Evolutionary conservation across 1,140 invertebrate species (phyloP), one percentile per base, ranked within the genome.

Genomic region (Coenobita brevimanus): DNA sequence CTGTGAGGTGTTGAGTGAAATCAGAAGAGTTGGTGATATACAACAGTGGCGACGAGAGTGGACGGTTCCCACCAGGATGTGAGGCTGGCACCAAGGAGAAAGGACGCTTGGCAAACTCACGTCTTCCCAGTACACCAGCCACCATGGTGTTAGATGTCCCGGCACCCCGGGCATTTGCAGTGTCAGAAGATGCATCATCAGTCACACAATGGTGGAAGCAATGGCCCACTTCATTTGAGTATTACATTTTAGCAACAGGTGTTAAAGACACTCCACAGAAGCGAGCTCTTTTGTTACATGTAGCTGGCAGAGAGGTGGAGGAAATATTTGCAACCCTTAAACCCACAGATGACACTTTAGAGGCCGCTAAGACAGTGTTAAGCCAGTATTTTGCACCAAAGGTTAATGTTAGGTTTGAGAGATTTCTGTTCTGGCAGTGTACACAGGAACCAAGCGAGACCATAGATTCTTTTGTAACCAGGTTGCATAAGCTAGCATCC

Each of bases 141-240:
- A 64, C 21, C 62, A 64, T 21, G 62, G 62, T 64, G 6, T 30
- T 64, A 21, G 62, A 64, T 30, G 62, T 64, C 62, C 62, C 62
- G 30, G 62, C 62, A n/a, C 62, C 62, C 3, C n/a, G 30, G 4
- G 62, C n/a, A 21, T 64, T 64, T 30, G n/a, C 3, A 21, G 62
- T 64, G 62, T 64, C 21, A 6, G 62, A 64, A 30, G 62, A 64
- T 21, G 6, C 62, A 6, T 3, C 62, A n/a, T 6, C 3, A 6
- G 62, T 64, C n/a, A 3, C 62, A 21, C 62, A 64, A 57, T n/a
- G 54, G 62, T 64, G 62, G 62, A 64, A 64, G 62, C n/a, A 64
- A 21, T 64, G 62, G 62, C 30, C n/a, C 21, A 64, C 62, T 3
- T 3, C 30, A 3, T 64, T 64, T 30, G 62, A 64, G 62, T 64